Percentiles rank a stretch among this genome's conserved stretches.
Conservation (phyloP, 2,113 vertebrate species). For the Prinia subflava region DNA sequence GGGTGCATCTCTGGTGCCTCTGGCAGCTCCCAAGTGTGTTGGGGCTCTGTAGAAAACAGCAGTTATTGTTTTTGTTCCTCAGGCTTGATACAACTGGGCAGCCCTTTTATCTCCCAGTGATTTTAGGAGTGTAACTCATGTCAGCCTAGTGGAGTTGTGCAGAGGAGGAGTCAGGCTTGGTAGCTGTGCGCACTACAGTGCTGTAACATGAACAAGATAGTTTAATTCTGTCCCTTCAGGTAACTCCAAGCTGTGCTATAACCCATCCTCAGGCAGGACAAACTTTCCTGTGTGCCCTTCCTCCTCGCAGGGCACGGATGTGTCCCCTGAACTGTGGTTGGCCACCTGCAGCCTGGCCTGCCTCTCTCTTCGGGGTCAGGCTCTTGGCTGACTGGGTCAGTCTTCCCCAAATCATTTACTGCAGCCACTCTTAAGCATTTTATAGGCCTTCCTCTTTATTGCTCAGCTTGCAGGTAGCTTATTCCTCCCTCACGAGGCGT, state of each 20-base stretch:
- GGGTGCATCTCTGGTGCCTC: neutral
- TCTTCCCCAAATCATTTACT: neutral
- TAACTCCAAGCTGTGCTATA: neutral
- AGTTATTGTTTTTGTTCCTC: neutral
- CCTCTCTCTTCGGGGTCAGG: neutral
- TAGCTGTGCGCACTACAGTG: neutral
- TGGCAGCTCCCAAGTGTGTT: neutral
- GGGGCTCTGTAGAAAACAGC: neutral
- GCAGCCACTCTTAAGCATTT: neutral
- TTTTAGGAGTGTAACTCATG: neutral
- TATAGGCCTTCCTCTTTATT: neutral
- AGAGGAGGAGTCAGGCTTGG: neutral
- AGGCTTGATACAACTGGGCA: neutral
- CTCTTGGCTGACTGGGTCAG: neutral
- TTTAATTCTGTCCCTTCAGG: neutral
- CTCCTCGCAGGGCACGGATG: rapidly evolving
- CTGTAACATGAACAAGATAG: neutral
- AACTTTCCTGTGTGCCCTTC: neutral
- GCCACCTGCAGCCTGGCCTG: neutral
- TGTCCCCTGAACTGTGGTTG: neutral
- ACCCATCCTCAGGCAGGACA: neutral
- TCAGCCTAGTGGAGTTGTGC: neutral
- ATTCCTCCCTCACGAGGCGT: neutral
- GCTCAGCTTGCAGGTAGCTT: neutral
- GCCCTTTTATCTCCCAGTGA: neutral